Base-by-base conservation (phyloP, 2,797 vertebrate species). In the Acanthurus tractus region DNA sequence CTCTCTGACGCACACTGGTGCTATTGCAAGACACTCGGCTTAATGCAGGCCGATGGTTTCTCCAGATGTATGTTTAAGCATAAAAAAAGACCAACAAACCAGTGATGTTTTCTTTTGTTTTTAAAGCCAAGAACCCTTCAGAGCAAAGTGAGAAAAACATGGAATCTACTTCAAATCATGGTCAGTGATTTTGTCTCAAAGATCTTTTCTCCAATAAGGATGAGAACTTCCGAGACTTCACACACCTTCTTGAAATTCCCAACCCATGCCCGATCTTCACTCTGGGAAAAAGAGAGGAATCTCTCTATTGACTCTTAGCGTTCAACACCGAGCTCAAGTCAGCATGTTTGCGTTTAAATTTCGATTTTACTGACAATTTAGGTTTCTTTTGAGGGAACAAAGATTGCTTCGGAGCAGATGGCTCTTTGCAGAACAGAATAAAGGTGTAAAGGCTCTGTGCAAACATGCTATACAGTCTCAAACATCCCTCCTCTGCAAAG, bases 191-290 rank as follows among this genome's bases (percentile, higher is more conserved):
- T 53, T 22, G 50, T 13, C 15, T 0, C 20, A 1, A 29, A 18
- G 52, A 38, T 22, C 50, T 45, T 67, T 67, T 52, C 54, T 50
- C 20, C 64, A 20, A 53, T 6, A 42, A n/a, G 36, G 12, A 8
- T 29, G n/a, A 50, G n/a, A 73, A 46, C 3, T 36, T 20, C 44
- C 29, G 20, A 70, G 44, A 73, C 57, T 69, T 91, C 78, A 72
- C 87, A 81, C 44, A 45, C n/a, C 14, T 38, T 64, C 53, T 77
- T 1, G 18, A 89, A 81, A 91, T 90, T 86, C 85, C 78, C 70
- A 78, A 53, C 78, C 23, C 49, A 23, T 61, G 58, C 13, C 20
- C 13, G 18, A n/a, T 63, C 22, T 12, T 15, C 25, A 23, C n/a
- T 0, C 17, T 45, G n/a, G 46, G 34, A 22, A 46, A 63, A 54